phyloP scores from a whole-genome alignment of 2,888 invertebrate species.

The Sclerodermus sp. region DNA sequence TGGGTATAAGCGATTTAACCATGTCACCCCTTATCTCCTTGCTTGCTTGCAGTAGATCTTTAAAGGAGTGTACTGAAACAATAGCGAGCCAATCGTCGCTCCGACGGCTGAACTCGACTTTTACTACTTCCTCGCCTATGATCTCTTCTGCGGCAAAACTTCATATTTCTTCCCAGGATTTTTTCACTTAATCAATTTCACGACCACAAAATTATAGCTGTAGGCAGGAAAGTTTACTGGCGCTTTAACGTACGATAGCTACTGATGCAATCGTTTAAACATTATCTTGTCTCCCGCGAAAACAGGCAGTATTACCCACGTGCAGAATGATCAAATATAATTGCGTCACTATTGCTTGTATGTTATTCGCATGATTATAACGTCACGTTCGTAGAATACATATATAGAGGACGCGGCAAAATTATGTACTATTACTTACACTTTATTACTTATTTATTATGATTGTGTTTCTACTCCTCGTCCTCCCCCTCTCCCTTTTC shows the following conservation, averaged over 20 bases:
- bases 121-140: neutral
- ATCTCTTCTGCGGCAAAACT: neutral
- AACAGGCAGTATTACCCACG: too few species aligned
- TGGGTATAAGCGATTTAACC: conserved; percentile 12
- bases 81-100: neutral
- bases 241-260: conserved; percentile 10
- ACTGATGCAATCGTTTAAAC: conserved; percentile 29
- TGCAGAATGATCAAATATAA: conserved; percentile 28
- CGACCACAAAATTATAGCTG: too few species aligned
- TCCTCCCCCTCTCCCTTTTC: too few species aligned
- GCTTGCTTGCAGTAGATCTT: neutral
- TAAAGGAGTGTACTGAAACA: neutral
- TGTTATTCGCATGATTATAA: too few species aligned
- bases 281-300: conserved; percentile 28
- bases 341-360: too few species aligned
- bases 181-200: too few species aligned
- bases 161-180: neutral
- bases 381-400: too few species aligned
- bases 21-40: conserved; percentile 1
- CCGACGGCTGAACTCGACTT: neutral
- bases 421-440: too few species aligned
- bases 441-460: too few species aligned
- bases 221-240: too few species aligned
- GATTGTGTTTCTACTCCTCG: too few species aligned
- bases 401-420: too few species aligned